phyloP scores from a whole-genome alignment of 2,888 invertebrate species.

The Tribolium freemani region DNA sequence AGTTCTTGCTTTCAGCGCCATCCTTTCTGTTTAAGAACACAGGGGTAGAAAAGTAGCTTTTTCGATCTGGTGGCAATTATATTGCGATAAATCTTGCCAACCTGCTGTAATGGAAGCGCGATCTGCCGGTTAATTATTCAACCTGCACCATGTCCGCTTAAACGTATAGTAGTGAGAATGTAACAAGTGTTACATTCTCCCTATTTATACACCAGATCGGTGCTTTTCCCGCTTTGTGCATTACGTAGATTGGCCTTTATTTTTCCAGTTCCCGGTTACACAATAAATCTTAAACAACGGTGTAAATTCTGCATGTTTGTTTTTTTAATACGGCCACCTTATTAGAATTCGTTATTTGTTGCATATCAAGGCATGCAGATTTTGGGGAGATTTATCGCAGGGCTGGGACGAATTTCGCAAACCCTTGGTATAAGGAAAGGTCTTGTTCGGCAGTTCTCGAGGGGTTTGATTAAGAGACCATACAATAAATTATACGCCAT shows the following conservation, averaged over 20 bases:
- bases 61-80: too few relatives aligned
- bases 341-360: conserved; percentile 34
- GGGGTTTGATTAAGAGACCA: conserved; percentile 23
- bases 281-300: conserved; percentile 45
- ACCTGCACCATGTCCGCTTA: neutral
- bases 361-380: conserved; percentile 7
- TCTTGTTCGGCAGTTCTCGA: conserved; percentile 22
- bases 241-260: conserved; percentile 47
- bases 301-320: conserved; percentile 40
- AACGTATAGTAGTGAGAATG: conserved; percentile 13
- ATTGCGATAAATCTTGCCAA: neutral
- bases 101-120: neutral
- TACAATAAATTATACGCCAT: conserved; percentile 21
- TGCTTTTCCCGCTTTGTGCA: conserved; percentile 45
- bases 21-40: too few relatives aligned
- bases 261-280: conserved; percentile 43
- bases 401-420: neutral
- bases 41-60: too few relatives aligned
- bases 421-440: conserved; percentile 9
- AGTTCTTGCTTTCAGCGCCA: too few relatives aligned
- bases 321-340: conserved; percentile 33
- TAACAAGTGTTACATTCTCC: conserved; percentile 39
- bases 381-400: conserved; percentile 8
- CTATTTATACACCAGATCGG: conserved; percentile 43
- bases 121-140: neutral